Evolutionary conservation across 2,888 invertebrate species (phyloP).

Genomic region (Anorthoa munda): DNA sequence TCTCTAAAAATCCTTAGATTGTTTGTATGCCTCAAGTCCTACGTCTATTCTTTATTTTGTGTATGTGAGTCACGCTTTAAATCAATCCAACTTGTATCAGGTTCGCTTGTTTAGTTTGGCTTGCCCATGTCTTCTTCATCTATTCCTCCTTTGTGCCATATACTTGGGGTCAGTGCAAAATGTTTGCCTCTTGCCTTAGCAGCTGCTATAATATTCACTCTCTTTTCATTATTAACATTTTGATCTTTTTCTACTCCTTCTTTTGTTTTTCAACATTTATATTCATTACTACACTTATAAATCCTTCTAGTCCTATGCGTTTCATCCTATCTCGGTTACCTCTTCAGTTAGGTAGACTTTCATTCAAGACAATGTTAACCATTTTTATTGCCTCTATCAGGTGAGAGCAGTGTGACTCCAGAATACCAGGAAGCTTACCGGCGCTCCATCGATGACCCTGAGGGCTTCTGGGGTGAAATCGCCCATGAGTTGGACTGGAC

Average conservation of each 20-base stretch:
- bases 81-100: neutral
- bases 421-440: conserved; percentile 92
- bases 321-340: neutral
- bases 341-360: too few species aligned
- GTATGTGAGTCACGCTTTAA: neutral
- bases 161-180: too few species aligned
- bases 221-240: neutral
- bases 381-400: conserved; percentile 61
- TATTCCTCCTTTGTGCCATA: neutral
- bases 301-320: neutral
- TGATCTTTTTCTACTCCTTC: neutral
- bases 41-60: too few species aligned
- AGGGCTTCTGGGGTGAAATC: conserved; percentile 96
- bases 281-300: neutral
- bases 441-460: conserved; percentile 94
- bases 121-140: neutral
- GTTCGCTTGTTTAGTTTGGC: neutral
- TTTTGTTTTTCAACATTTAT: neutral
- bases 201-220: too few species aligned
- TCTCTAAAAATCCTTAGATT: neutral
- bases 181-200: too few species aligned
- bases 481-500: conserved; percentile 95
- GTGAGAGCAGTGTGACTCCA: conserved; percentile 79
- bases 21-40: neutral
- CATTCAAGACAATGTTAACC: neutral